Percentiles rank a stretch among this genome's conserved stretches.
Conservation (phyloP, 2,888 invertebrate species). For the Polydrusus tereticollis region DNA sequence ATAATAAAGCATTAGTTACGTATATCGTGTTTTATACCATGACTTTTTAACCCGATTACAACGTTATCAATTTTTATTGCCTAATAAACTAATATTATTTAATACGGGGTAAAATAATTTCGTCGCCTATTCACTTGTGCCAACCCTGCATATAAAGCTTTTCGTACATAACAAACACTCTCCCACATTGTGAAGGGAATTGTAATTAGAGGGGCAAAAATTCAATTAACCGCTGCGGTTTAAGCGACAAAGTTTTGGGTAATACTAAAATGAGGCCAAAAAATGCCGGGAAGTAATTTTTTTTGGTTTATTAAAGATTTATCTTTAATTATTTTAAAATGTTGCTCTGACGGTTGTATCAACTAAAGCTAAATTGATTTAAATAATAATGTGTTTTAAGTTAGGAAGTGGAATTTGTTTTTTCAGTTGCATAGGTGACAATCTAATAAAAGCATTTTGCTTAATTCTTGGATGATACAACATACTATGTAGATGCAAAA, state of each 20-base stretch:
- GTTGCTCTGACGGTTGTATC: not conserved
- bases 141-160: slow-evolving; percentile 18
- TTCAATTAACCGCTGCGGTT: slow-evolving; percentile 20
- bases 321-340: slow-evolving; percentile 1
- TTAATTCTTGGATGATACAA: too few species aligned
- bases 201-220: slow-evolving; percentile 20
- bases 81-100: too few species aligned
- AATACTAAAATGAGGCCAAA: not conserved
- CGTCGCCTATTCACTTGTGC: not conserved
- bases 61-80: too few species aligned
- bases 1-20: too few species aligned
- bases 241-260: slow-evolving; percentile 12
- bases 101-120: not conserved
- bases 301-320: not conserved
- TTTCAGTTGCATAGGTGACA: too few species aligned
- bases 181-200: slow-evolving; percentile 16
- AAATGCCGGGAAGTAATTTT: not conserved
- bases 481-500: too few species aligned
- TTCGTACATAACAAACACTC: slow-evolving; percentile 22
- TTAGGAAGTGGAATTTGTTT: too few species aligned
- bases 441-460: too few species aligned
- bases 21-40: too few species aligned
- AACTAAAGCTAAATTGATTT: too few species aligned
- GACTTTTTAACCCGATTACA: too few species aligned
- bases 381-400: too few species aligned